Conservation (phyloP, 2,113 vertebrate genomes). For the Austrofundulus limnaeus region DNA sequence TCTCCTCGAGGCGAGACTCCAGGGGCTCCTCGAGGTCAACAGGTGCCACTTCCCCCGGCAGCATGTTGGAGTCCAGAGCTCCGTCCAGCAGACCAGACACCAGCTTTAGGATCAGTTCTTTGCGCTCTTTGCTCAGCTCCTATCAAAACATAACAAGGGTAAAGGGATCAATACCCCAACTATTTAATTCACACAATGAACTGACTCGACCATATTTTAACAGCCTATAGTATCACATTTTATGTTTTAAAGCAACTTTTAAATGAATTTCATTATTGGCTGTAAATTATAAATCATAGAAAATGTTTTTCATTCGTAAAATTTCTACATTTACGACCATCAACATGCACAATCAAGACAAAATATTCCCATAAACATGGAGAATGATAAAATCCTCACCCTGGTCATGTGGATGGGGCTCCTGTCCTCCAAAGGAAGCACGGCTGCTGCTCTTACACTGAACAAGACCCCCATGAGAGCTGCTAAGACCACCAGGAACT, state of each 20-base stretch:
- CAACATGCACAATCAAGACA: neutral
- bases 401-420: slow-evolving; percentile 72
- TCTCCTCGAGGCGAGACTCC: slow-evolving; percentile 81
- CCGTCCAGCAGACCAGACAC: slow-evolving; percentile 82
- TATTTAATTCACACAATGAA: neutral
- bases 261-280: neutral
- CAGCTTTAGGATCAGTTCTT: slow-evolving; percentile 85
- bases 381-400: slow-evolving; percentile 75
- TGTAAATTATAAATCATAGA: neutral
- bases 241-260: neutral
- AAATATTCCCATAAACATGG: neutral
- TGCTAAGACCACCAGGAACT: slow-evolving; percentile 80
- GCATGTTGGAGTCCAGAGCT: slow-evolving; percentile 70
- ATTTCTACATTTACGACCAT: neutral
- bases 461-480: slow-evolving; percentile 83
- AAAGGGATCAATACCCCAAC: neutral
- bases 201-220: neutral
- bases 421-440: slow-evolving; percentile 84
- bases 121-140: slow-evolving; percentile 83
- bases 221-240: neutral
- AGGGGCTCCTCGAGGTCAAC: slow-evolving; percentile 75
- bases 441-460: slow-evolving; percentile 79
- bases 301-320: no score
- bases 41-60: slow-evolving; percentile 57
- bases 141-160: slow-evolving; percentile 36